Conservation (phyloP, 1,140 invertebrate species). For the Aphelenchoides fujianensis region DNA sequence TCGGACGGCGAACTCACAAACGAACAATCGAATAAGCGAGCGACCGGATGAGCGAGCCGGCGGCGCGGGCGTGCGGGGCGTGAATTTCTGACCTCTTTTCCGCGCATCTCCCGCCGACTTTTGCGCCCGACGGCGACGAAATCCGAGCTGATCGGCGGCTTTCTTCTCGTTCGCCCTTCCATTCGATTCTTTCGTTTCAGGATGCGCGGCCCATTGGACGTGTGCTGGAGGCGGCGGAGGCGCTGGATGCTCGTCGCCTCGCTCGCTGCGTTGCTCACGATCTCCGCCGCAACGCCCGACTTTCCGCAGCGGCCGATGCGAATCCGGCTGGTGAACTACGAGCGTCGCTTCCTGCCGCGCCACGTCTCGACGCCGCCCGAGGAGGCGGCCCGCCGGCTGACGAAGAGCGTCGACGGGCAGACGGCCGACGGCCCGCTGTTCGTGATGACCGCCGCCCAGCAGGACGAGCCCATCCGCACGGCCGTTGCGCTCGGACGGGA, state of each 20-base stretch:
- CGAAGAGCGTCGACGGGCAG: neutral
- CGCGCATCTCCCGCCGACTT: neutral
- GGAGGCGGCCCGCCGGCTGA: neutral
- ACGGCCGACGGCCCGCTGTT: neutral
- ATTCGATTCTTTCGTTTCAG: too few relatives aligned
- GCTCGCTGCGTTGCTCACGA: too few relatives aligned
- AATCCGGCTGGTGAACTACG: conserved; percentile 21
- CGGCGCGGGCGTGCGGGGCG: neutral
- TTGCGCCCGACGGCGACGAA: neutral
- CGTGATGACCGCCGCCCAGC: neutral
- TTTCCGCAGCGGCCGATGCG: conserved; percentile 10
- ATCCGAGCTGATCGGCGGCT: neutral
- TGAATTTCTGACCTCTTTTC: neutral
- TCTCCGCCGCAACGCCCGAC: too few relatives aligned
- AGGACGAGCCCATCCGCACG: too few relatives aligned
- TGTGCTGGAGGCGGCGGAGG: neutral
- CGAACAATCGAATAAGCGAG: too few relatives aligned
- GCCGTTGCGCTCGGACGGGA: neutral
- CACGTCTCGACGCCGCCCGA: neutral
- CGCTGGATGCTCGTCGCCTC: too few relatives aligned
- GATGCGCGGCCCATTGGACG: too few relatives aligned
- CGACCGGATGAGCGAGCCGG: too few relatives aligned
- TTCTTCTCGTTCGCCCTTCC: too few relatives aligned
- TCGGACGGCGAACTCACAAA: too few relatives aligned
- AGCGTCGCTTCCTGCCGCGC: neutral